These are phyloP conservation scores for Ammodytes dubius DNA, from an alignment of 2,113 vertebrate genomes.

Conservation along the genomic window DNA sequence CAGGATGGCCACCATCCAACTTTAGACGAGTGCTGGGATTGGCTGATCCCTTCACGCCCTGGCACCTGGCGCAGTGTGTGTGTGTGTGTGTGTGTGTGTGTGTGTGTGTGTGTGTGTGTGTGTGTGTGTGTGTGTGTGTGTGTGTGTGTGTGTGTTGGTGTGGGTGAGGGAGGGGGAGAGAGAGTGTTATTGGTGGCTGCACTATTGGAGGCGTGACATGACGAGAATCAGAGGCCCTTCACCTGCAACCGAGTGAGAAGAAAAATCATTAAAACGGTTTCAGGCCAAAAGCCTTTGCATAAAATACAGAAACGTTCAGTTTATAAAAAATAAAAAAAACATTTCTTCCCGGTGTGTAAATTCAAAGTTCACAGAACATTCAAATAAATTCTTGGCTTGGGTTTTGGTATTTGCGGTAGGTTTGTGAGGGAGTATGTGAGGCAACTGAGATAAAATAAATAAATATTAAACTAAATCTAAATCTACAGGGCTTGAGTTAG, in stretches of 20 bases:
- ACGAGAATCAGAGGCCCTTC: slow-evolving; percentile 87
- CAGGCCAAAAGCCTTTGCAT: slow-evolving; percentile 89
- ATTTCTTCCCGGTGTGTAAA: slow-evolving; percentile 37
- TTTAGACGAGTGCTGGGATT: slow-evolving; percentile 88
- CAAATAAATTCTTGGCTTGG: slow-evolving; percentile 57
- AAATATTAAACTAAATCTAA: not conserved
- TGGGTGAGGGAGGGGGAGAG: slow-evolving; percentile 42
- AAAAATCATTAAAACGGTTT: slow-evolving; percentile 92
- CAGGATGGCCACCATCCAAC: slow-evolving; percentile 92
- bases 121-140: slow-evolving; percentile 15
- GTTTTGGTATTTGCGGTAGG: slow-evolving; percentile 51
- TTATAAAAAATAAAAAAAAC: slow-evolving; percentile 43
- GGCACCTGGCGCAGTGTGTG: slow-evolving; percentile 91
- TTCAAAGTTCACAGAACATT: slow-evolving; percentile 64
- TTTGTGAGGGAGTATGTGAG: slow-evolving; percentile 49
- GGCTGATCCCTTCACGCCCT: slow-evolving; percentile 89
- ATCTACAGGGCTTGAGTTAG: slow-evolving; percentile 24
- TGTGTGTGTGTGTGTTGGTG: slow-evolving; percentile 1
- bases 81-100: slow-evolving; percentile 41
- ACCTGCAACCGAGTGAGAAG: slow-evolving; percentile 89
- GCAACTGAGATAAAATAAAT: too few relatives aligned
- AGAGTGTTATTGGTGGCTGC: slow-evolving; percentile 75
- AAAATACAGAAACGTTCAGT: slow-evolving; percentile 78
- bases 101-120: slow-evolving; percentile 37
- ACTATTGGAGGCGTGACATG: slow-evolving; percentile 87